phyloP scores from a whole-genome alignment of 2,113 vertebrate species.

The Alaudala cheleensis region DNA sequence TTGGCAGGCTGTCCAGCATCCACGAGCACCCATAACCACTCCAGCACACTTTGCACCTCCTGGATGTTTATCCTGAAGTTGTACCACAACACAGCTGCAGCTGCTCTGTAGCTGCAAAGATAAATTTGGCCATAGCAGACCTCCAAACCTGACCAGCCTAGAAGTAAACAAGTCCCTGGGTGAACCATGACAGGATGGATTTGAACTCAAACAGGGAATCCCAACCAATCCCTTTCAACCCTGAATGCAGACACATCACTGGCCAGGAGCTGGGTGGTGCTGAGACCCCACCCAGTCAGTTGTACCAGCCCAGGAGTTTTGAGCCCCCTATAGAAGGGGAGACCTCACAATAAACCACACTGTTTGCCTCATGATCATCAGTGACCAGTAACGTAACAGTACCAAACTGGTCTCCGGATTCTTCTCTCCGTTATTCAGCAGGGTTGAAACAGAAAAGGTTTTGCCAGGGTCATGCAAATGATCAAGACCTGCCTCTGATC shows the following conservation, averaged over 20 bases:
- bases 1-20: neutral
- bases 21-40: neutral
- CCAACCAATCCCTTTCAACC: neutral
- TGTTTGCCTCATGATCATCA: neutral
- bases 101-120: neutral
- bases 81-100: neutral
- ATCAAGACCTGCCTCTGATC: neutral
- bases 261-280: neutral
- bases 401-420: neutral
- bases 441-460: neutral
- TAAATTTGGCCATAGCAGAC: neutral
- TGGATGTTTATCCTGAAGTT: neutral
- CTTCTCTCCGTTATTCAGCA: neutral
- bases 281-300: neutral
- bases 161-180: neutral
- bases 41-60: neutral
- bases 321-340: neutral
- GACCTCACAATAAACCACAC: neutral
- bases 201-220: neutral
- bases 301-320: neutral
- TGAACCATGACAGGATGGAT: neutral
- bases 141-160: neutral
- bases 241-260: neutral
- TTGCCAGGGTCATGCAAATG: neutral
- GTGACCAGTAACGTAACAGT: neutral